Base-by-base conservation (phyloP, 2,113 vertebrate species). In the Heliornis fulica region DNA sequence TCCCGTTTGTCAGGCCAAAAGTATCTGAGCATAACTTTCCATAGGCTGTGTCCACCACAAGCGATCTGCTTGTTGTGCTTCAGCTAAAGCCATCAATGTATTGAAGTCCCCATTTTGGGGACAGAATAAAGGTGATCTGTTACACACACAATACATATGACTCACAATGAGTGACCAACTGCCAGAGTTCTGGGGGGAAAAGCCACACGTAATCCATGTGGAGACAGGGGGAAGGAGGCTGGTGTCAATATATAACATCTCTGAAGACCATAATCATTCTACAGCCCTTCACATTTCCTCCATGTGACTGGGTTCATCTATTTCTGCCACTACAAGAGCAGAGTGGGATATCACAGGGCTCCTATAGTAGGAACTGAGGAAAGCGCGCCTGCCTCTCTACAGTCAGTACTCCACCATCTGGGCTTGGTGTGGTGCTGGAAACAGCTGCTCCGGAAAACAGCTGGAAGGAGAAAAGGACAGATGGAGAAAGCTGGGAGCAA, bases 391-490 rank as follows among this genome's bases (percentile, higher is more conserved):
- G 34, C 13, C 61, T 65, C 74, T 60, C 43, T 63, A 1, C 8
- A 25, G 25, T 78, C 56, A 28, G 19, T 23, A 31, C 57, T 90
- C 7, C 2, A 71, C 53, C 86, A 60, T 82, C 85, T 90, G 88
- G 78, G 56, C 63, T 85, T 51, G 79, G 34, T 60, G 40, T 0
- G 0, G 53, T 59, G 80, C 21, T 71, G 61, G 43, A 72, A 94
- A 60, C 79, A 94, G 70, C 82, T 82, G 94, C 54, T 84, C 82
- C 0, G 5, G 74, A 89, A 96, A 95, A 94, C 77, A 96, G 74
- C 83, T 94, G 89, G 71, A 79, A 93, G 66, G 65, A 88, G 61
- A 40, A 74, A 86, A 85, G 48, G 75, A 31, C 75, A 76, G 84
- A 66, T 74, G 77, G 60, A 70, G 77, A 93, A 87, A 94, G 63